A percentile compares a stretch with the other conserved stretches of the same genome.
Conservation (phyloP, 2,797 vertebrate genomes). For the Eleutherodactylus coqui region DNA sequence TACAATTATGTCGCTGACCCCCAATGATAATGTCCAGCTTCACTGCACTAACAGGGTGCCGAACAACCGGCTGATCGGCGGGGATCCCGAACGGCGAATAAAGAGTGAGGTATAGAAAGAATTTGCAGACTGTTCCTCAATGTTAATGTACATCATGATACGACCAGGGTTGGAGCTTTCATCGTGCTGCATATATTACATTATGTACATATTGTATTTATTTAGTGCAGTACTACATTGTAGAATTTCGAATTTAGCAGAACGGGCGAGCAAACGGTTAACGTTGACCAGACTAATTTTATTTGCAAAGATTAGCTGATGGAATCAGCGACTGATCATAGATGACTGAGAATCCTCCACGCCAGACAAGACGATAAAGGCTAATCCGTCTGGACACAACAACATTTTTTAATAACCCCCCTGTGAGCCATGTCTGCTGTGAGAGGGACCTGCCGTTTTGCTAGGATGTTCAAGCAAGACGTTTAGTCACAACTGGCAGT, state of each 20-base stretch:
- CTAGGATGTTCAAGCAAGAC: constrained; percentile 65
- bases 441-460: constrained; percentile 62
- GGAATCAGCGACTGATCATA: constrained; percentile 23
- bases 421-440: constrained; percentile 31
- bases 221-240: neutral
- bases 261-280: neutral
- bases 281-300: constrained; percentile 17
- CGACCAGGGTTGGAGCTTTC: neutral
- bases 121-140: neutral
- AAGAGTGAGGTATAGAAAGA: neutral
- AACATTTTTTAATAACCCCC: constrained; percentile 55
- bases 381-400: constrained; percentile 47
- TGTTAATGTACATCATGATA: neutral
- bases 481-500: constrained; percentile 63
- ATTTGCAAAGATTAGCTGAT: constrained; percentile 36
- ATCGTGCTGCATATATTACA: neutral
- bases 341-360: constrained; percentile 22
- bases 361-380: constrained; percentile 22
- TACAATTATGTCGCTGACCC: too few relatives aligned
- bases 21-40: too few relatives aligned
- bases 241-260: neutral
- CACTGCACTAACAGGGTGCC: too few relatives aligned
- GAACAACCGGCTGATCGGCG: too few relatives aligned
- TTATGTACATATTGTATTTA: neutral
- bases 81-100: too few relatives aligned